Conservation (phyloP, 1,140 invertebrate species). For the Dysdera silvatica region DNA sequence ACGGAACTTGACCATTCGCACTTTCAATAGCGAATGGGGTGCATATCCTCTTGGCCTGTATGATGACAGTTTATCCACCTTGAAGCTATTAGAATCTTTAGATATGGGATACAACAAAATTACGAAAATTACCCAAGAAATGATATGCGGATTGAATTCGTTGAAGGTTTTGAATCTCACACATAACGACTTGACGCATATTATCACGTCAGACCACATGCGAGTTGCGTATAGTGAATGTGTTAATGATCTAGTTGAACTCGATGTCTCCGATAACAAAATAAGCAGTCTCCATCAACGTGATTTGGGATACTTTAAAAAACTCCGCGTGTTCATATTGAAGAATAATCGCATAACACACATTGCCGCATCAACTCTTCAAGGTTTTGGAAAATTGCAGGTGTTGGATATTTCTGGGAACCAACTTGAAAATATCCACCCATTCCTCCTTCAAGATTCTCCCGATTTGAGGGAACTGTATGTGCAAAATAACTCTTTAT, state of each 20-base stretch:
- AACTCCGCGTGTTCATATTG: constrained; percentile 47
- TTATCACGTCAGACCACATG: constrained; percentile 24
- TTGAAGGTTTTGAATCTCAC: constrained; percentile 75
- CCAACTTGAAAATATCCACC: constrained; percentile 62
- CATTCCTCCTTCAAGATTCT: constrained; percentile 62
- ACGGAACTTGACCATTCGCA: constrained; percentile 58
- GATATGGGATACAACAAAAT: constrained; percentile 33
- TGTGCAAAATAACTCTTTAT: constrained; percentile 74
- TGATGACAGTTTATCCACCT: constrained; percentile 43
- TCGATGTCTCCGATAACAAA: constrained; percentile 70
- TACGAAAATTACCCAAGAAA: constrained; percentile 14
- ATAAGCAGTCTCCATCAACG: constrained; percentile 57
- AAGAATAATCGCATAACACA: constrained; percentile 75
- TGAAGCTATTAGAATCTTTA: constrained; percentile 60
- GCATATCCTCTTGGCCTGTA: constrained; percentile 62
- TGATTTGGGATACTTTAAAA: constrained; percentile 30
- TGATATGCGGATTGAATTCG: constrained; percentile 64
- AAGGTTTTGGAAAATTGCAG: constrained; percentile 62
- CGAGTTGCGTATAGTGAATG: constrained; percentile 19
- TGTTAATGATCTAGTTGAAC: constrained; percentile 48
- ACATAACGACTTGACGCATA: constrained; percentile 57
- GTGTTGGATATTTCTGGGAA: constrained; percentile 78
- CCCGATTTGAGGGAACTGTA: constrained; percentile 67
- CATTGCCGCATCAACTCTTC: constrained; percentile 64
- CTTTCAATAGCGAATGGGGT: constrained; percentile 58